Conservation (phyloP, 2,888 invertebrate genomes). For the Drosophila stalkeri region DNA sequence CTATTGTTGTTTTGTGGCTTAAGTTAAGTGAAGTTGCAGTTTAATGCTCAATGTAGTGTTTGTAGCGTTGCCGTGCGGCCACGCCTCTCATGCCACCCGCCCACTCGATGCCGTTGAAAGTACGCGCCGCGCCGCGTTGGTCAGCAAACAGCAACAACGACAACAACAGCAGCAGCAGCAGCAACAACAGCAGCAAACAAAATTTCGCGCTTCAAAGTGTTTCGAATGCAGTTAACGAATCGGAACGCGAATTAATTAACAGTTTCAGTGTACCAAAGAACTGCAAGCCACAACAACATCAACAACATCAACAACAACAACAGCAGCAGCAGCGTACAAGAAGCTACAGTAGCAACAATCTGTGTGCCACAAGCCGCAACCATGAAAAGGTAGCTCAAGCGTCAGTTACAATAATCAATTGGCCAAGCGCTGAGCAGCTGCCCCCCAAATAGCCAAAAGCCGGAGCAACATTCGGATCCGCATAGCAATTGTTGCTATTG, state of each 20-base stretch:
- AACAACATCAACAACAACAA: constrained; percentile 21
- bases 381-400: constrained; percentile 81
- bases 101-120: constrained; percentile 49
- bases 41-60: constrained; percentile 58
- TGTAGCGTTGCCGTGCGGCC: constrained; percentile 44
- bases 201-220: constrained; percentile 80
- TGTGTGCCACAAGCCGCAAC: constrained; percentile 64
- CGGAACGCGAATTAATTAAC: constrained; percentile 82
- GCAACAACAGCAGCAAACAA: constrained; percentile 50
- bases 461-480: constrained; percentile 27
- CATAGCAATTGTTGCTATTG: constrained; percentile 34
- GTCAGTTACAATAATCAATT: constrained; percentile 75
- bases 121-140: constrained; percentile 47
- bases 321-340: constrained; percentile 21
- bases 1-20: constrained; percentile 29
- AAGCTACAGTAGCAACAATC: constrained; percentile 40
- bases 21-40: constrained; percentile 18
- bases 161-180: constrained; percentile 41
- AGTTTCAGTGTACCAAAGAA: constrained; percentile 77
- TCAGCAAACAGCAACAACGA: constrained; percentile 30
- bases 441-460: constrained; percentile 21
- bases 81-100: constrained; percentile 49
- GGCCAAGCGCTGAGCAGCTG: constrained; percentile 63
- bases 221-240: constrained; percentile 81
- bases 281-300: constrained; percentile 57